These are phyloP conservation scores for Oscheius onirici DNA, from an alignment of 2,888 invertebrate genomes.

Conservation along the genomic window DNA sequence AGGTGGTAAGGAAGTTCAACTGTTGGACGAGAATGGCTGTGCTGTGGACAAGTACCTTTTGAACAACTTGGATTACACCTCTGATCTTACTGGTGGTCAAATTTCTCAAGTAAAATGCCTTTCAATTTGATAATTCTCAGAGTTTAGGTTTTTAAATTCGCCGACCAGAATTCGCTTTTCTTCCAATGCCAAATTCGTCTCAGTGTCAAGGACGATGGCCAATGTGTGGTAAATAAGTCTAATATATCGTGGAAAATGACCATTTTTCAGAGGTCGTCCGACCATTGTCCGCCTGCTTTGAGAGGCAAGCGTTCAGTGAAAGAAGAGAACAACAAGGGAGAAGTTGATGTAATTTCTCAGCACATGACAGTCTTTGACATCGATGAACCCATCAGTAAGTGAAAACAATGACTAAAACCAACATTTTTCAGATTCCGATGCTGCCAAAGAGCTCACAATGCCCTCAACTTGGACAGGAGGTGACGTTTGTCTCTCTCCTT, in stretches of 20 bases:
- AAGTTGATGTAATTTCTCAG: conserved; percentile 66
- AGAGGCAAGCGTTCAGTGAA: conserved; percentile 57
- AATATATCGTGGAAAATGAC: not conserved
- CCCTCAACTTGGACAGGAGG: conserved; percentile 6
- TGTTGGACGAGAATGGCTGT: conserved; percentile 70
- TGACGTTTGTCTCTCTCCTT: conserved; percentile 57
- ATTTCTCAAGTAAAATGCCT: conserved; percentile 48
- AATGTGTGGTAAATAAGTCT: conserved; percentile 41
- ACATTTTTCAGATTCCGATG: conserved; percentile 28
- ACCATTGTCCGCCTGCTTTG: conserved; percentile 57
- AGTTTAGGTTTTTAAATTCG: conserved; percentile 67
- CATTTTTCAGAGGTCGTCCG: conserved; percentile 49
- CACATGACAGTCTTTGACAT: conserved; percentile 65
- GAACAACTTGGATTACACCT: conserved; percentile 65
- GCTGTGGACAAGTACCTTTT: conserved; percentile 65
- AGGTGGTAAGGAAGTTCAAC: conserved; percentile 59
- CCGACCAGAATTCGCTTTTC: conserved; percentile 66
- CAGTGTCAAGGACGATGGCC: conserved; percentile 58
- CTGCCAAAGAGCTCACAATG: conserved; percentile 24
- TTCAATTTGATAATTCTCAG: not conserved
- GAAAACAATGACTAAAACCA: not conserved
- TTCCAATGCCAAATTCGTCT: conserved; percentile 69
- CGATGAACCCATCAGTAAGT: conserved; percentile 57
- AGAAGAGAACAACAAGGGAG: conserved; percentile 31
- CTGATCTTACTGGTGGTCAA: conserved; percentile 64